Conservation (phyloP, 2,113 vertebrate genomes). For the Dolichotis patagonum region DNA sequence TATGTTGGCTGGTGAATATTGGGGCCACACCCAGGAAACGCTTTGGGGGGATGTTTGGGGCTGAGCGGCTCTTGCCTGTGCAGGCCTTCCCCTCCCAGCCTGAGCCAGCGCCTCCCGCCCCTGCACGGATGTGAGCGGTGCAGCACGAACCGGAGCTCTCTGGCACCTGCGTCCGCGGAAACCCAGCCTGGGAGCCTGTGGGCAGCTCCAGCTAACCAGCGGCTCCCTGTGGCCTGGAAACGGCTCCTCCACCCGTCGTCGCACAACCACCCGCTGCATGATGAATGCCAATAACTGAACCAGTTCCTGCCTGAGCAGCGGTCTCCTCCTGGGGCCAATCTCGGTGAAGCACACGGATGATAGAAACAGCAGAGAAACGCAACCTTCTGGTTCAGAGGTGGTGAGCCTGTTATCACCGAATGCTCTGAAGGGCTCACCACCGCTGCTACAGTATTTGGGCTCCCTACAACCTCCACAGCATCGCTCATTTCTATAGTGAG, state of each 20-base stretch:
- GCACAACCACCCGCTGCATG: background rate
- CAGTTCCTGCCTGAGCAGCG: background rate
- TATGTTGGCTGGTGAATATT: background rate
- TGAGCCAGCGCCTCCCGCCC: background rate
- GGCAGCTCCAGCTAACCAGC: background rate
- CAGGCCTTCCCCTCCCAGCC: background rate
- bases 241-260: background rate
- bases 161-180: background rate
- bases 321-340: background rate
- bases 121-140: background rate
- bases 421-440: background rate
- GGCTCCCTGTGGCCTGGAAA: background rate
- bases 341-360: background rate
- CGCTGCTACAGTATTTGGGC: background rate
- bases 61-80: background rate
- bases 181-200: fast-evolving
- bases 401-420: background rate
- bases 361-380: background rate
- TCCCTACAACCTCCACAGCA: background rate
- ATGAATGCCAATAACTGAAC: background rate
- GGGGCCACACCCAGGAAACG: background rate
- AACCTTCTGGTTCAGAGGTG: background rate
- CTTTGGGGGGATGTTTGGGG: background rate
- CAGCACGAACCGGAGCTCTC: too few relatives aligned
- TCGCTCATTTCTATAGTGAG: background rate